Evolutionary conservation across 2,797 vertebrate species (phyloP).

Genomic region (Ispidina picta): DNA sequence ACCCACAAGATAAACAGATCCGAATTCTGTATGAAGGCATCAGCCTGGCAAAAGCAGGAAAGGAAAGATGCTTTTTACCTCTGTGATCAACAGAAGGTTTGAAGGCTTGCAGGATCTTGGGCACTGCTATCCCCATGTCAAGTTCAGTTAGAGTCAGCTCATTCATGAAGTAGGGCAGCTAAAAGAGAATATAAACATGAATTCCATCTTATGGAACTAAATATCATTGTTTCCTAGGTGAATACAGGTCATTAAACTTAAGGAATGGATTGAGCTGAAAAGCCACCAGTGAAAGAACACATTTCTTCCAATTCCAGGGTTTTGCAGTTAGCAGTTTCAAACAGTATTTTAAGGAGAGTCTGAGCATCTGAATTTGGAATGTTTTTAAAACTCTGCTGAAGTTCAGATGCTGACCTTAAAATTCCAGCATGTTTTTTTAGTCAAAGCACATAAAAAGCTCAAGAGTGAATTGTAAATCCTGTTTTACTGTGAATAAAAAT

Average conservation of each 20-base stretch:
- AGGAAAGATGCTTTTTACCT: slow-evolving; percentile 78
- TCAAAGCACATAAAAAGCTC: background rate
- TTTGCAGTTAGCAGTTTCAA: background rate
- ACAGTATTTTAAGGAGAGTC: background rate
- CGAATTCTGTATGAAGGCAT: background rate
- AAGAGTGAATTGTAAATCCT: background rate
- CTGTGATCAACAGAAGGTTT: slow-evolving; percentile 89
- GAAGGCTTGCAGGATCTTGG: slow-evolving; percentile 90
- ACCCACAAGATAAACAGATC: background rate
- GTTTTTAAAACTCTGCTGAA: background rate
- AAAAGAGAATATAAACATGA: background rate
- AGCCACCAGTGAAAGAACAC: background rate
- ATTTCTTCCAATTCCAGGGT: background rate
- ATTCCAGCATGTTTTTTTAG: background rate
- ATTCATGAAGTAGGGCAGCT: slow-evolving; percentile 99
- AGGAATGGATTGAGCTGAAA: background rate
- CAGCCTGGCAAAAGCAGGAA: background rate
- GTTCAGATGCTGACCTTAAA: background rate
- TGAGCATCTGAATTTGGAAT: background rate
- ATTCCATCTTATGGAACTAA: background rate
- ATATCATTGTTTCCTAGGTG: background rate
- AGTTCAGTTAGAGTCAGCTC: slow-evolving; percentile 94
- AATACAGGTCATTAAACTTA: background rate
- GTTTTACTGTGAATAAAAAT: background rate
- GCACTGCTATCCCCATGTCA: slow-evolving; percentile 94